Base-by-base conservation (phyloP, 2,888 invertebrate genomes). In the Morpho deidamia region DNA sequence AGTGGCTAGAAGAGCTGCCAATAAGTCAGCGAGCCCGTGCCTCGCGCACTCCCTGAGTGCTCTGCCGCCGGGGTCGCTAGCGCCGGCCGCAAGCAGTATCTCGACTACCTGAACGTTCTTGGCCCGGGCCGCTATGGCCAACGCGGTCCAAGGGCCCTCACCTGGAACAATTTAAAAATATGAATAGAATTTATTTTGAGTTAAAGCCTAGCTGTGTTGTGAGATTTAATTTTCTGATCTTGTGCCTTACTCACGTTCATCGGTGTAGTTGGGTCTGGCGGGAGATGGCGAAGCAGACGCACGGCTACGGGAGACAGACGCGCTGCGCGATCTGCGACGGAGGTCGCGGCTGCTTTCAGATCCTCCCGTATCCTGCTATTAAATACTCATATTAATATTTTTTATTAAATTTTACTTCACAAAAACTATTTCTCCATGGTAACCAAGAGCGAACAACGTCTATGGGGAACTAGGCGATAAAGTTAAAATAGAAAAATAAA, bases 61-160 rank as follows among this genome's bases (percentile, higher is more conserved):
- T 63, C 93, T 91, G 53, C 95, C 94, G 56, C 95, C 94, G 55
- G 97, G 95, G 89, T 99, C 99, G 12, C 94, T 88, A 0, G 98
- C 98, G 12, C 97, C 97, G 71, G 94, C 91, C 65, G 92, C 92
- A 48, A 98, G 81, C 45, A 98, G 82, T 50, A 95, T 77, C 70
- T 96, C 95, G n/a, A 95, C 93, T 69, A 95, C 92, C 32, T 92
- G 93, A 89, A 60, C 92, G 91, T 63, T 91, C 81, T 64, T 84
- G 67, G 62, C 82, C 65, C 70, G 83, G 60, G 78, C 87, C 65
- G 71, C 90, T 54, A 76, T 85, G 72, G 74, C 90, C 65, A 79
- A 87, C 67, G 73, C 86, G 2, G 87, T 83, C 77, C 90, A 91
- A 8, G 73, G 72, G 0, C 70, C 77, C 0, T 78, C 79, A 9